Percentiles rank a stretch among this genome's conserved stretches.
Conservation (phyloP, 2,888 invertebrate genomes). For the Conomelus anceps region DNA sequence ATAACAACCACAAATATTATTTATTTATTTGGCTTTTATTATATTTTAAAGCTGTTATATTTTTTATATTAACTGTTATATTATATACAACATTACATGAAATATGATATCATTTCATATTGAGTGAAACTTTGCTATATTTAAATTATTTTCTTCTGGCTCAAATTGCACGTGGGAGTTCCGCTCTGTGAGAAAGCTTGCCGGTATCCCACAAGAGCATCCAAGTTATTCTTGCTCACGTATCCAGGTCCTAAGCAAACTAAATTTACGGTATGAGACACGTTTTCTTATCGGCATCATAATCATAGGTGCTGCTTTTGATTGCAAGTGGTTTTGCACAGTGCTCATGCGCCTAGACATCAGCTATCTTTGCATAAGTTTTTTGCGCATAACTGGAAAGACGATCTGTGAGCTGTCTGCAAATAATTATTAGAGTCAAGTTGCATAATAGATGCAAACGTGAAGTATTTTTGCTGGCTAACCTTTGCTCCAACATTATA, state of each 20-base stretch:
- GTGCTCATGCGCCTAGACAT: background rate
- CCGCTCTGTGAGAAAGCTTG: background rate
- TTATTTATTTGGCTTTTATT: no score
- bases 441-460: background rate
- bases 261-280: background rate
- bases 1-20: no score
- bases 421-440: background rate
- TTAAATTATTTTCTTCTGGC: background rate
- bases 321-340: background rate
- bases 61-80: no score
- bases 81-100: no score
- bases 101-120: no score
- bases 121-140: background rate
- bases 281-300: background rate
- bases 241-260: background rate
- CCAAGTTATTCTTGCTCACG: background rate
- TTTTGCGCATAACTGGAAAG: background rate
- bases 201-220: background rate
- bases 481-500: background rate
- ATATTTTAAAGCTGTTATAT: no score
- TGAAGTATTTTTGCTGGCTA: background rate
- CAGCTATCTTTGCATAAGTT: background rate
- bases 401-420: background rate
- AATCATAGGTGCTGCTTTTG: background rate
- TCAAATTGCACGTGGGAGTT: background rate